Evolutionary conservation across 1,140 invertebrate genomes (phyloP).

Genomic region (Metaphire vulgaris): DNA sequence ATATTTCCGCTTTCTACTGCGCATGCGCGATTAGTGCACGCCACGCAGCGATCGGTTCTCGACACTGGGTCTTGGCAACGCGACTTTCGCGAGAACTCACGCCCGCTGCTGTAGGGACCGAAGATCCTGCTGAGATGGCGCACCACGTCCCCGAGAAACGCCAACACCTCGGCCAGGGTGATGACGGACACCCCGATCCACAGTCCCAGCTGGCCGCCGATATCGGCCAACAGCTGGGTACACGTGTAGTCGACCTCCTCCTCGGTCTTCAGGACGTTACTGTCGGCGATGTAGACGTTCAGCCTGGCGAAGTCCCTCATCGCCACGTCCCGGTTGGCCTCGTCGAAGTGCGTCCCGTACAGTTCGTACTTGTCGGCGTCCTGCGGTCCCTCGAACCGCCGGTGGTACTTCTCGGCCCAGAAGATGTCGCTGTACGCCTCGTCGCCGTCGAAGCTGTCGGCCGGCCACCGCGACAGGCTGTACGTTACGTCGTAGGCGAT

Average conservation of each 20-base stretch:
- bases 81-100: neutral
- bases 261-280: conserved; percentile 20
- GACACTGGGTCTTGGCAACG: neutral
- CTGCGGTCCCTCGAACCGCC: conserved; percentile 8
- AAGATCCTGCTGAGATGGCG: neutral
- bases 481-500: conserved; percentile 21
- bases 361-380: conserved; percentile 11
- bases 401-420: conserved; percentile 6
- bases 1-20: neutral
- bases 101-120: conserved; percentile 22
- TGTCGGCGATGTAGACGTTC: conserved; percentile 25
- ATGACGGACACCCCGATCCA: conserved; percentile 28
- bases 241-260: conserved; percentile 13
- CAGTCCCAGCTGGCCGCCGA: conserved; percentile 25
- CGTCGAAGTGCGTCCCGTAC: conserved; percentile 12
- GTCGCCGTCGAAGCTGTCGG: conserved; percentile 24
- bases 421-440: conserved; percentile 26
- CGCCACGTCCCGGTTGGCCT: neutral
- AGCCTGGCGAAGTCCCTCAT: conserved; percentile 24
- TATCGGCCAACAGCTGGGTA: conserved; percentile 21
- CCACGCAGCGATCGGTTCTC: neutral
- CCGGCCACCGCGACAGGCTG: conserved; percentile 27
- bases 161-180: conserved; percentile 22
- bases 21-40: neutral
- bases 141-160: conserved; percentile 9